These are phyloP conservation scores for Triplophysa tibetana DNA, from an alignment of 2,113 vertebrate genomes.

Conservation along the genomic window DNA sequence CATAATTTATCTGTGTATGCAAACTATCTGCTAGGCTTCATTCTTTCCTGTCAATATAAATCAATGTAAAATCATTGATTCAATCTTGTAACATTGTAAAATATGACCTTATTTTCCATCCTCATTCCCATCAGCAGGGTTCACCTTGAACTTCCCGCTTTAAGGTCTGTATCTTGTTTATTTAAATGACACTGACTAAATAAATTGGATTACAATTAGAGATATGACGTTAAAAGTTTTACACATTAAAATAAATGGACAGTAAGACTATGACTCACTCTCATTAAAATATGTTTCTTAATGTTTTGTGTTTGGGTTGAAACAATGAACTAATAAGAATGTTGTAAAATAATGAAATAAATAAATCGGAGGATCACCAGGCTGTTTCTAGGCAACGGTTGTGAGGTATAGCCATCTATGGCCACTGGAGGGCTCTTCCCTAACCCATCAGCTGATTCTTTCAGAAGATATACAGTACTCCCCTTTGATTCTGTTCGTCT, in stretches of 20 bases:
- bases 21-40: not conserved
- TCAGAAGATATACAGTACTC: not conserved
- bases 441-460: conserved; percentile 2
- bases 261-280: not conserved
- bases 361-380: conserved; percentile 8
- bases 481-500: not conserved
- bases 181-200: not conserved
- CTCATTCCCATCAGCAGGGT: not conserved
- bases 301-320: not conserved
- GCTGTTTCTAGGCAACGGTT: conserved; percentile 56
- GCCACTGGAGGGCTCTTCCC: conserved; percentile 41
- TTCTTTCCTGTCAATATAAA: not conserved
- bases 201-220: not conserved
- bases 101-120: not conserved
- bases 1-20: too few species aligned
- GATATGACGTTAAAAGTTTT: not conserved
- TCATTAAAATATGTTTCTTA: not conserved
- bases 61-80: not conserved
- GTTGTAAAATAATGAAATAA: conserved; percentile 25
- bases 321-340: not conserved
- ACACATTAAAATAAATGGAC: not conserved
- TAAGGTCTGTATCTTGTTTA: not conserved
- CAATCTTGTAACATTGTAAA: not conserved
- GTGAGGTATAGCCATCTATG: conserved; percentile 10
- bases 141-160: not conserved